Evolutionary conservation across 2,797 vertebrate species (phyloP).

Genomic region (Vultur gryphus): DNA sequence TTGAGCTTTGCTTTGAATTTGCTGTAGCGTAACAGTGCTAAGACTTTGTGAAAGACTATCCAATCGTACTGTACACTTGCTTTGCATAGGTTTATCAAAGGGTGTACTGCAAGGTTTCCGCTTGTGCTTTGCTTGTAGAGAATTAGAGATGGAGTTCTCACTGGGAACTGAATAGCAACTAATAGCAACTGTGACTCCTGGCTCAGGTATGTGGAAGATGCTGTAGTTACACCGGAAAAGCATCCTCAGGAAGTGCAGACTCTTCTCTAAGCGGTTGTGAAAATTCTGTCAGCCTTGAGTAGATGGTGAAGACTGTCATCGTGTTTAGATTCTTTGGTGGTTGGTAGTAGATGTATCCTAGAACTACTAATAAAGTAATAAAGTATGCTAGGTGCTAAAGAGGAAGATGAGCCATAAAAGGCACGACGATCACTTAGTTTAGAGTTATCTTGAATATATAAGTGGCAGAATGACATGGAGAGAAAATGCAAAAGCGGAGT

Average conservation of each 20-base stretch:
- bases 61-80: neutral
- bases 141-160: neutral
- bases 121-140: neutral
- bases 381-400: neutral
- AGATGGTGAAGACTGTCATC: neutral
- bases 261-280: neutral
- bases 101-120: neutral
- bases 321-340: accelerated
- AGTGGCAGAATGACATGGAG: neutral
- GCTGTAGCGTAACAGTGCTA: neutral
- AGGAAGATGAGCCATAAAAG: neutral
- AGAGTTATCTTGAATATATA: neutral
- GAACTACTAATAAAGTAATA: neutral
- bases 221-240: neutral
- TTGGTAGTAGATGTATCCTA: neutral
- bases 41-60: neutral
- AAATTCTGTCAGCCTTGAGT: neutral
- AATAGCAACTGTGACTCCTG: neutral
- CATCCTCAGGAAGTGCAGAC: neutral
- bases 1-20: neutral
- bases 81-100: neutral
- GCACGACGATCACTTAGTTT: neutral
- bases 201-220: neutral
- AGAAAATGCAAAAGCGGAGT: neutral
- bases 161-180: neutral